These are phyloP conservation scores for Salvator merianae DNA, from an alignment of 2,113 vertebrate genomes.

Conservation along the genomic window DNA sequence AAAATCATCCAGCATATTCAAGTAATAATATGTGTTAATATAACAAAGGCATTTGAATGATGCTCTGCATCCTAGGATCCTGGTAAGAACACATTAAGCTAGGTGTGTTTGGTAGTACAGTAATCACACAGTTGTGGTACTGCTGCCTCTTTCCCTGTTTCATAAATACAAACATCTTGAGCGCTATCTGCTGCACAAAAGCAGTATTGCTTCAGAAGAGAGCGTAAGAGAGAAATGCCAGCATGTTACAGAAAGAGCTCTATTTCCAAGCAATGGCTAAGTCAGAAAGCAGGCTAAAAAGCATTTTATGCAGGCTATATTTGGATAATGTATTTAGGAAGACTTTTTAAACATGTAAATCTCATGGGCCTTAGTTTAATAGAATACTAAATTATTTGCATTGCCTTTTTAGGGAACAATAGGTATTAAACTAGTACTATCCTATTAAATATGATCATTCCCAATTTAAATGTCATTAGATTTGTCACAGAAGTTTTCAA, in stretches of 20 bases:
- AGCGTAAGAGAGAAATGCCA: not conserved
- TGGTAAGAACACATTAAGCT: not conserved
- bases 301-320: slow-evolving; percentile 1
- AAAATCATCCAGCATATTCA: fast-evolving
- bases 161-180: slow-evolving; percentile 55
- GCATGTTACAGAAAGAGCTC: fast-evolving
- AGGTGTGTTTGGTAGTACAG: not conserved
- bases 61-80: not conserved
- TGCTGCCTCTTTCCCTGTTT: fast-evolving
- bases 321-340: slow-evolving; percentile 30
- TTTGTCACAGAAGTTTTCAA: slow-evolving; percentile 46
- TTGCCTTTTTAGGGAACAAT: slow-evolving; percentile 56
- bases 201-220: slow-evolving; percentile 37
- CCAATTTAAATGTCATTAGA: slow-evolving; percentile 52
- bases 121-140: not conserved
- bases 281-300: slow-evolving; percentile 10
- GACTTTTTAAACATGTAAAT: slow-evolving; percentile 26
- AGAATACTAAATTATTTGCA: slow-evolving; percentile 50
- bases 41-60: not conserved
- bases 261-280: not conserved
- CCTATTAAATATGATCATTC: slow-evolving; percentile 51
- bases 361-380: slow-evolving; percentile 11
- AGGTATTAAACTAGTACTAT: slow-evolving; percentile 44
- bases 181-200: slow-evolving; percentile 71
- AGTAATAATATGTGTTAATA: not conserved